Evolutionary conservation across 2,797 vertebrate species (phyloP).

Genomic region (Diplodus sargus): DNA sequence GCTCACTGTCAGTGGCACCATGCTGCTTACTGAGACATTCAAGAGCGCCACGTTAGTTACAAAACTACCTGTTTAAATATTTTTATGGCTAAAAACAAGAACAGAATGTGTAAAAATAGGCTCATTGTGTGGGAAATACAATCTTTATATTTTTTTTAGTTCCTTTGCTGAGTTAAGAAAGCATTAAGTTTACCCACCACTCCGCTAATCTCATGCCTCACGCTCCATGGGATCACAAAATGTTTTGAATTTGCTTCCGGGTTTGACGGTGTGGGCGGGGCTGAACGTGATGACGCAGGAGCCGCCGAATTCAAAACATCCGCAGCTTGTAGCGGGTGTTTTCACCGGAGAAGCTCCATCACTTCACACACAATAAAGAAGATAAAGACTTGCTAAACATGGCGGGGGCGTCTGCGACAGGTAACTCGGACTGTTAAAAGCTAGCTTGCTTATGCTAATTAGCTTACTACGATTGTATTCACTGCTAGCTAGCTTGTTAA

Average conservation of each 20-base stretch:
- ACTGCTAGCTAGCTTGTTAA: neutral
- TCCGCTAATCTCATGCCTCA: neutral
- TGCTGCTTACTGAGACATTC: slow-evolving; percentile 34
- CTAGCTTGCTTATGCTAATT: neutral
- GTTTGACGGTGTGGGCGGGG: slow-evolving; percentile 16
- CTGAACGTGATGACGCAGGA: neutral
- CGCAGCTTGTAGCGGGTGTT: neutral
- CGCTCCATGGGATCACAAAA: slow-evolving; percentile 37
- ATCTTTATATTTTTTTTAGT: neutral
- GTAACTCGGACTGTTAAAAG: slow-evolving; percentile 10
- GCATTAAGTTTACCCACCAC: neutral
- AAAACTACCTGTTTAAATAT: neutral
- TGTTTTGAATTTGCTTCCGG: slow-evolving; percentile 75
- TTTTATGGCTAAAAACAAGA: neutral
- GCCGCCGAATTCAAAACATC: slow-evolving; percentile 71
- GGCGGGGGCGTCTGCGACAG: slow-evolving; percentile 47
- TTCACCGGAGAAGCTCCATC: neutral
- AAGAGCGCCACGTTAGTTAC: slow-evolving; percentile 17
- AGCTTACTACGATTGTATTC: neutral
- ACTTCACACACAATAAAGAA: neutral
- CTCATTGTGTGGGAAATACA: rapidly evolving
- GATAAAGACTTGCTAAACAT: slow-evolving; percentile 6
- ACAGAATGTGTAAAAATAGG: rapidly evolving
- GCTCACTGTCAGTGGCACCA: slow-evolving; percentile 8
- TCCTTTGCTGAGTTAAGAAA: rapidly evolving